A percentile compares a stretch with the other conserved stretches of the same genome.
These are phyloP conservation scores for Hermaeophaga mercurialis DNA, from an alignment of 2,888 invertebrate genomes.

Conservation along the genomic window DNA sequence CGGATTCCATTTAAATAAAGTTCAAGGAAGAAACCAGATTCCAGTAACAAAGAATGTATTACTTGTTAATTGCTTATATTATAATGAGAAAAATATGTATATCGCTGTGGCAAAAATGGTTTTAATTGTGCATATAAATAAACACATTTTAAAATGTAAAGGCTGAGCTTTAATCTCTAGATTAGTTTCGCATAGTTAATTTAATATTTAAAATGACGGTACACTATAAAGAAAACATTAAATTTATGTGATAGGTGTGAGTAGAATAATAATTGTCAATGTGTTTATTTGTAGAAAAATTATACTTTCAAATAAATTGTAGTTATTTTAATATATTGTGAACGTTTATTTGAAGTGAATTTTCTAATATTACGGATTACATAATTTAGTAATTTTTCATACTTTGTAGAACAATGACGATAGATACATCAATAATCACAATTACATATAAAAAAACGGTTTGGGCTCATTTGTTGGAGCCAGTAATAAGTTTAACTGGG, in stretches of 20 bases:
- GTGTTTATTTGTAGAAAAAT: too few relatives aligned
- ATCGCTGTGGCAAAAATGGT: conserved; percentile 28
- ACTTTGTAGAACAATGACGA: too few relatives aligned
- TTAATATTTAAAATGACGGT: not conserved
- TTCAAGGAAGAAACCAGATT: conserved; percentile 37
- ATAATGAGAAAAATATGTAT: conserved; percentile 31
- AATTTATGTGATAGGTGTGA: not conserved
- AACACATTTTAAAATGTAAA: conserved; percentile 14
- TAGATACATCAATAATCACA: too few relatives aligned
- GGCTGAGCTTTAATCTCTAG: not conserved
- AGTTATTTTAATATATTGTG: too few relatives aligned
- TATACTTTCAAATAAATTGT: too few relatives aligned
- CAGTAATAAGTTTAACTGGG: too few relatives aligned
- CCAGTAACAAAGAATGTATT: conserved; percentile 32
- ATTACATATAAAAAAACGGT: too few relatives aligned
- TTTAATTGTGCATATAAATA: conserved; percentile 27
- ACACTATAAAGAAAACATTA: conserved; percentile 1
- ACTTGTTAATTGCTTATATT: conserved; percentile 34
- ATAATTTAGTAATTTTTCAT: too few relatives aligned
- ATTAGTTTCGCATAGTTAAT: not conserved
- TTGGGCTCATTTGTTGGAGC: too few relatives aligned
- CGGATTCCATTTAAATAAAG: conserved; percentile 31
- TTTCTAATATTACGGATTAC: too few relatives aligned
- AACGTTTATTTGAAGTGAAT: too few relatives aligned
- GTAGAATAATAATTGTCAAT: not conserved